phyloP scores from a whole-genome alignment of 2,888 invertebrate genomes.

The Chymomyza caudatula region DNA sequence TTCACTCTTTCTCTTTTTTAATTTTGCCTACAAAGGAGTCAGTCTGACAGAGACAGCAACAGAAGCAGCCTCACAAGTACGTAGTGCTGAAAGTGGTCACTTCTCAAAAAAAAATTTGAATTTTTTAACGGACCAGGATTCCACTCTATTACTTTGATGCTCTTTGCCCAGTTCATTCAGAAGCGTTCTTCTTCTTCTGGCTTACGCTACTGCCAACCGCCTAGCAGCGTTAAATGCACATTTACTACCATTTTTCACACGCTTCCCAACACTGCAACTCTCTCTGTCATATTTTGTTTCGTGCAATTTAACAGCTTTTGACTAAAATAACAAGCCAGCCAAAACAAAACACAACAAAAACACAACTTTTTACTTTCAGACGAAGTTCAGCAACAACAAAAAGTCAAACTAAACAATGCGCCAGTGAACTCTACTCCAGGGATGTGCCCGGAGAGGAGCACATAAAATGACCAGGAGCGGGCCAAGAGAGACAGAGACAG shows the following conservation, averaged over 20 bases:
- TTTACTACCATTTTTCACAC: slow-evolving; percentile 30
- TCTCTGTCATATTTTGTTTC: slow-evolving; percentile 54
- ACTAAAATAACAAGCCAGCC: slow-evolving; percentile 67
- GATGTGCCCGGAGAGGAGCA: not conserved
- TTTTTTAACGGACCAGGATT: no score
- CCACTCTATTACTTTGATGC: no score
- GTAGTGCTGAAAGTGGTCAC: no score
- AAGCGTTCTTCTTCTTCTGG: no score
- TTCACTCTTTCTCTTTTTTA: no score
- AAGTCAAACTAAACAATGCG: slow-evolving; percentile 63
- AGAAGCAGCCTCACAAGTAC: no score
- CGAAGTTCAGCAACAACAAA: slow-evolving; percentile 41
- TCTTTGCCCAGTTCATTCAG: no score
- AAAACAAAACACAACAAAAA: slow-evolving; percentile 33
- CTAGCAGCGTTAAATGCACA: slow-evolving; percentile 33
- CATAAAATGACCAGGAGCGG: not conserved
- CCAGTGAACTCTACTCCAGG: slow-evolving; percentile 27
- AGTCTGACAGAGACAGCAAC: no score
- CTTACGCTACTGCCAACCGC: slow-evolving; percentile 3
- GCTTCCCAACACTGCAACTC: slow-evolving; percentile 4
- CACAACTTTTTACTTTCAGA: slow-evolving; percentile 47
- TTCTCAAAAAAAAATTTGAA: no score
- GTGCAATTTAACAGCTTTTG: slow-evolving; percentile 70
- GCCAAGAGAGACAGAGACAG: not conserved
- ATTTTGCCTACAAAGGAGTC: no score